phyloP scores from a whole-genome alignment of 1,140 invertebrate genomes.

The Batillaria attramentaria region DNA sequence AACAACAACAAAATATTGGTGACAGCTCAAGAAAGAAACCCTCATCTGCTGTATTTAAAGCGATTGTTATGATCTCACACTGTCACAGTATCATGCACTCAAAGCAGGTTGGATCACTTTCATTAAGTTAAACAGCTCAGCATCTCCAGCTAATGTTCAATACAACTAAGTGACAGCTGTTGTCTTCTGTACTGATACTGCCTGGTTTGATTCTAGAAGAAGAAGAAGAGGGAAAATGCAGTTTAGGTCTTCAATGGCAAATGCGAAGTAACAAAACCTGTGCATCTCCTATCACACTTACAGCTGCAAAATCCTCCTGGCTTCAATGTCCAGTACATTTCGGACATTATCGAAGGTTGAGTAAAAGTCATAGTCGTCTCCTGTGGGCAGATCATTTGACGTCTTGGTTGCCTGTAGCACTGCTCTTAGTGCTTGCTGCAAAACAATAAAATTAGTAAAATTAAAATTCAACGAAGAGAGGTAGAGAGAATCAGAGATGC shows the following conservation, averaged over 20 bases:
- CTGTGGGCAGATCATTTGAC: conserved; percentile 79
- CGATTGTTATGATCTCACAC: not conserved
- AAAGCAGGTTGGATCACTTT: not conserved
- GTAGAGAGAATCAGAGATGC: not conserved
- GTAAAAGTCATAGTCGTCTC: conserved; percentile 81
- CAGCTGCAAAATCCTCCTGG: conserved; percentile 75
- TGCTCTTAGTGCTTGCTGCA: conserved; percentile 61
- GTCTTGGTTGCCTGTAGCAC: conserved; percentile 79
- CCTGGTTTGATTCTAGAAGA: not conserved
- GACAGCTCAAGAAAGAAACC: conserved; percentile 11
- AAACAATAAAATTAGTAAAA: conserved; percentile 26
- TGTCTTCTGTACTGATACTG: not conserved
- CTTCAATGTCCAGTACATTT: conserved; percentile 76
- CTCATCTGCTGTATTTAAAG: not conserved
- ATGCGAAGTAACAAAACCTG: not conserved
- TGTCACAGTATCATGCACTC: not conserved
- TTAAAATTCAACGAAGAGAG: not conserved
- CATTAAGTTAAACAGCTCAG: too few species aligned
- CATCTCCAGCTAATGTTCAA: not conserved
- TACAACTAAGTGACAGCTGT: not conserved
- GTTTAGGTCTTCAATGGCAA: not conserved
- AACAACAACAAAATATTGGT: conserved; percentile 41
- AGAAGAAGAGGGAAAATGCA: not conserved
- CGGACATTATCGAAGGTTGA: conserved; percentile 81
- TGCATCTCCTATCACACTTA: conserved; percentile 69